Conservation (phyloP, 1,140 invertebrate species). For the Orius laevigatus region DNA sequence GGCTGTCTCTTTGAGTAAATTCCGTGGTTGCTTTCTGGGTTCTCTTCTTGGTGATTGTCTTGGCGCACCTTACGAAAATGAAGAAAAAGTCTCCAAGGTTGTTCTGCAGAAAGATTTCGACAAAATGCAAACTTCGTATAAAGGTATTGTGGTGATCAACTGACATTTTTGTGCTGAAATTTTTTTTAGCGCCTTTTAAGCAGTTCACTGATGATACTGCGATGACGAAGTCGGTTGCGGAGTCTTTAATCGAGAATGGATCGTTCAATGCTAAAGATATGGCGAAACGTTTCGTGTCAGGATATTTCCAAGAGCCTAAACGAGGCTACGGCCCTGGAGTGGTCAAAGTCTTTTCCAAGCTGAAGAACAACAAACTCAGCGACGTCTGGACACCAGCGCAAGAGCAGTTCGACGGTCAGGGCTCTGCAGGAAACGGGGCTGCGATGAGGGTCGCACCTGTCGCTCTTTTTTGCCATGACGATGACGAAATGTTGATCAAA, state of each 20-base stretch:
- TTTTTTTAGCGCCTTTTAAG: conserved; percentile 36
- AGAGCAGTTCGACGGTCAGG: conserved; percentile 50
- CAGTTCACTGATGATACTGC: conserved; percentile 61
- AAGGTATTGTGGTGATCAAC: neutral
- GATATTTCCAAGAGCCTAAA: conserved; percentile 43
- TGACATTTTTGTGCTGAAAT: neutral
- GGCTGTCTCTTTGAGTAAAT: conserved; percentile 35
- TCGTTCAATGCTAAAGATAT: conserved; percentile 37
- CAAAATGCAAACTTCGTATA: conserved; percentile 35
- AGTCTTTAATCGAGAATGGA: conserved; percentile 43
- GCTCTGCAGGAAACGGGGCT: conserved; percentile 62
- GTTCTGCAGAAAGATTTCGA: conserved; percentile 41
- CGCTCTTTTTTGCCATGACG: conserved; percentile 40
- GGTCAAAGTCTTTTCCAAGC: conserved; percentile 42
- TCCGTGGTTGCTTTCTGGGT: conserved; percentile 49
- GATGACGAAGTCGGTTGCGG: conserved; percentile 49
- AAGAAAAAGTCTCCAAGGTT: conserved; percentile 31
- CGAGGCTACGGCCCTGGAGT: conserved; percentile 50
- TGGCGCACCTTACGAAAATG: conserved; percentile 51
- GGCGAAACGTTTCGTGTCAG: conserved; percentile 43
- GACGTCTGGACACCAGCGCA: conserved; percentile 47
- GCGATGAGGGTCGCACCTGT: conserved; percentile 62
- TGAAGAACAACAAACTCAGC: conserved; percentile 36
- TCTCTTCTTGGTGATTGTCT: conserved; percentile 55
- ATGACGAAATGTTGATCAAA: conserved; percentile 34